Evolutionary conservation across 2,888 invertebrate genomes (phyloP).

Genomic region (Cryptocephalus primarius): DNA sequence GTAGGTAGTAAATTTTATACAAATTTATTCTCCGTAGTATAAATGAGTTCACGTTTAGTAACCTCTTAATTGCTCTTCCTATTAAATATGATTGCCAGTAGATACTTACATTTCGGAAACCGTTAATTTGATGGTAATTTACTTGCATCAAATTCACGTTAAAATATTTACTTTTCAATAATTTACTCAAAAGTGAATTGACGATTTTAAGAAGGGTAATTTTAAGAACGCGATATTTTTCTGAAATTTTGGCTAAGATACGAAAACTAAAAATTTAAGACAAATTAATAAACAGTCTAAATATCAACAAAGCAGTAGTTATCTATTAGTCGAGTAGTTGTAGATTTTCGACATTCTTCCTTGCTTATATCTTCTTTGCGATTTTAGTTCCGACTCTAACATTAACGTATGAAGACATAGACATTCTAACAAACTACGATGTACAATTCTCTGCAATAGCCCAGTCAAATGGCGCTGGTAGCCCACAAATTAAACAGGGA

Average conservation of each 20-base stretch:
- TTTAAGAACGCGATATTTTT: too few species aligned
- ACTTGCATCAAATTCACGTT: too few species aligned
- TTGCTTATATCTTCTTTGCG: too few species aligned
- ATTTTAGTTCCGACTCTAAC: neutral
- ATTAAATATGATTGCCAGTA: neutral
- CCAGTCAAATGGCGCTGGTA: constrained; percentile 4
- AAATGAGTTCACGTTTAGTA: neutral
- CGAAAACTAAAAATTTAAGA: too few species aligned
- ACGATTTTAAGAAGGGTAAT: too few species aligned
- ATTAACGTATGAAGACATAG: constrained; percentile 20
- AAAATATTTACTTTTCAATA: neutral
- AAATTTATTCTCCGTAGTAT: neutral
- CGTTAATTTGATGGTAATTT: neutral
- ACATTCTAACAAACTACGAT: constrained; percentile 22
- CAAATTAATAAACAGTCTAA: too few species aligned
- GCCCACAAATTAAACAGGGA: constrained; percentile 37
- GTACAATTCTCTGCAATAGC: constrained; percentile 15
- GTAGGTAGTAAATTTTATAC: neutral
- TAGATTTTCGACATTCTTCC: too few species aligned
- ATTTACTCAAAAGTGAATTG: neutral
- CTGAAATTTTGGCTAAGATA: too few species aligned
- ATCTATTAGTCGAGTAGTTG: too few species aligned
- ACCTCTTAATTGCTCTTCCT: neutral
- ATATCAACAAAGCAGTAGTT: too few species aligned
- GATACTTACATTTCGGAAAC: neutral